These are phyloP conservation scores for Mythimna albipuncta DNA, from an alignment of 2,888 invertebrate species.

Conservation along the genomic window DNA sequence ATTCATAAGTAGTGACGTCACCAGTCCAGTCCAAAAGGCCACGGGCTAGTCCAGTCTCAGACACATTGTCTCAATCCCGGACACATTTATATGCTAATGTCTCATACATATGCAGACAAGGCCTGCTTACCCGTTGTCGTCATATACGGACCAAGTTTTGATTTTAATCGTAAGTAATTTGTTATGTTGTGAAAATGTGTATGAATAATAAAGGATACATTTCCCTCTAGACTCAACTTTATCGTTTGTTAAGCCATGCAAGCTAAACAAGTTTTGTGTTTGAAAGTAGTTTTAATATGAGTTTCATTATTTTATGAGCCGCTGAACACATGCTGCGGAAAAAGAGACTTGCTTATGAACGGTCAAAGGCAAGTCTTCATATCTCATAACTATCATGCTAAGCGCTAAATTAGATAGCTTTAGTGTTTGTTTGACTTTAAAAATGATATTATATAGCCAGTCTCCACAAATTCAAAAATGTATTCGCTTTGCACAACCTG, in stretches of 20 bases:
- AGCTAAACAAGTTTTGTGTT: slow-evolving; percentile 19
- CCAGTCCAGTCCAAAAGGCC: background rate
- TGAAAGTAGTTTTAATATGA: background rate
- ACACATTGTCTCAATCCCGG: slow-evolving; percentile 59
- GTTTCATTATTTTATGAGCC: slow-evolving; percentile 1
- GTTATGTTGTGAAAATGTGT: slow-evolving; percentile 6
- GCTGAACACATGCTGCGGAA: background rate
- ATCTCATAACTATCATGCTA: background rate
- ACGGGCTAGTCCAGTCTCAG: slow-evolving; percentile 35
- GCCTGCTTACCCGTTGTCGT: slow-evolving; percentile 47
- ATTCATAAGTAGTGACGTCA: background rate
- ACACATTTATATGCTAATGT: slow-evolving; percentile 63
- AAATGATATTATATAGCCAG: background rate
- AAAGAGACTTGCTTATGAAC: background rate
- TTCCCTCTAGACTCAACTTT: slow-evolving; percentile 18
- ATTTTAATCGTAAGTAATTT: slow-evolving; percentile 26
- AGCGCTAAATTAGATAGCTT: background rate
- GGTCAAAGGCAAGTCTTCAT: background rate
- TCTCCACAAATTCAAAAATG: too few species aligned
- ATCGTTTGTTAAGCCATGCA: slow-evolving; percentile 21
- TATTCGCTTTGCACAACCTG: too few species aligned
- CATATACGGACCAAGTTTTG: slow-evolving; percentile 41
- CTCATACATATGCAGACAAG: slow-evolving; percentile 62
- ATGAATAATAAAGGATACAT: slow-evolving; percentile 32
- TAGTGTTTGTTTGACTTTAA: background rate